These are phyloP conservation scores for Drosophila multiciliata DNA, from an alignment of 2,888 invertebrate genomes.

Conservation along the genomic window DNA sequence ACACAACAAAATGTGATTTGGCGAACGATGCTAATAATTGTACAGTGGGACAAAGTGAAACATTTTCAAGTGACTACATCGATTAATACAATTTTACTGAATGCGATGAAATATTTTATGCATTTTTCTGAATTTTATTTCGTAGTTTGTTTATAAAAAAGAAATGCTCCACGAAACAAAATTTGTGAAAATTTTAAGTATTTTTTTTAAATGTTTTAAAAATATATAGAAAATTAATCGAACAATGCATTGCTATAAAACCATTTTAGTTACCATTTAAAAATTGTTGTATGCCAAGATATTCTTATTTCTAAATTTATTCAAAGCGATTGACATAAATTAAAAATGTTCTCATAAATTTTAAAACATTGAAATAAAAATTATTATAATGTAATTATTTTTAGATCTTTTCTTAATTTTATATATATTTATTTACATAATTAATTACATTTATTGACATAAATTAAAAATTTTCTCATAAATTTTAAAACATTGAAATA, in stretches of 20 bases:
- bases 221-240: not conserved
- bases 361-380: not conserved
- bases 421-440: not conserved
- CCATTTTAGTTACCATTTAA: too few relatives aligned
- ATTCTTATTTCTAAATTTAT: not conserved
- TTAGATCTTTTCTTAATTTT: not conserved
- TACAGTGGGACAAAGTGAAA: constrained; percentile 43
- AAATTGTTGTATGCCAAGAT: not conserved
- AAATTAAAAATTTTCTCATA: too few relatives aligned
- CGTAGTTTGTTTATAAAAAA: not conserved
- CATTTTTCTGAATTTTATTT: not conserved
- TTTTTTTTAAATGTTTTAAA: not conserved
- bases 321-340: not conserved
- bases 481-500: not conserved
- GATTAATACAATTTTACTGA: not conserved
- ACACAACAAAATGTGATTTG: constrained; percentile 13
- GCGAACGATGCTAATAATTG: constrained; percentile 4
- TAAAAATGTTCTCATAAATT: not conserved
- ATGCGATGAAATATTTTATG: not conserved
- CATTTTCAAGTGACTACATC: not conserved
- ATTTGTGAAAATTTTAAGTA: not conserved
- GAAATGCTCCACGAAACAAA: too few relatives aligned
- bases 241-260: not conserved
- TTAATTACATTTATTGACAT: too few relatives aligned
- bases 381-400: not conserved